Evolutionary conservation across 2,888 invertebrate genomes (phyloP).

Genomic region (Limnephilus marmoratus): DNA sequence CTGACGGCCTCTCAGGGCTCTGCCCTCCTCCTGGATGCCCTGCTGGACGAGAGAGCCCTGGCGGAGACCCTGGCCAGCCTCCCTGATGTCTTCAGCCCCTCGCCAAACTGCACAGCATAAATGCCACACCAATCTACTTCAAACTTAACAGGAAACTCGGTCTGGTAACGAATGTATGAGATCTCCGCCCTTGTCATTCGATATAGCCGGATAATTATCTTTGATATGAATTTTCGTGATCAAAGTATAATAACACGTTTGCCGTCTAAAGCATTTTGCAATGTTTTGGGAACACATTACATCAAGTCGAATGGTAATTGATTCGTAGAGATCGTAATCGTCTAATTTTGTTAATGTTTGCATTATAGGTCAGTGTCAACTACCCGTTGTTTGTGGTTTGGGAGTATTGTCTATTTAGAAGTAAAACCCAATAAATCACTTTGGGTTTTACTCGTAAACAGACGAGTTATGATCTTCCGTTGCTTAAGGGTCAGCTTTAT

Average conservation of each 20-base stretch:
- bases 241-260: background rate
- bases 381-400: background rate
- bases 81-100: conserved; percentile 73
- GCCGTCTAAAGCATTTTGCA: background rate
- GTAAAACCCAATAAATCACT: no score
- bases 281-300: background rate
- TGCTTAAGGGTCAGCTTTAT: background rate
- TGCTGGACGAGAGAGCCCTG: conserved; percentile 79
- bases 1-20: conserved; percentile 73
- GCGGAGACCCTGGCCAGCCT: conserved; percentile 74
- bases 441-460: no score
- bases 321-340: background rate
- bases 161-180: background rate
- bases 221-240: background rate
- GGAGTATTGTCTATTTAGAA: background rate
- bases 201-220: background rate
- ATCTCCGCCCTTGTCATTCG: background rate
- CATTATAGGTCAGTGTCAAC: background rate
- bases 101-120: conserved; percentile 67
- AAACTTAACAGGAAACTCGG: background rate
- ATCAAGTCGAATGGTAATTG: background rate
- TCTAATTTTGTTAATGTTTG: background rate
- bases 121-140: conserved; percentile 8
- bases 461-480: background rate
- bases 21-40: conserved; percentile 79